phyloP scores from a whole-genome alignment of 1,140 invertebrate species.

The Augochlora pura region DNA sequence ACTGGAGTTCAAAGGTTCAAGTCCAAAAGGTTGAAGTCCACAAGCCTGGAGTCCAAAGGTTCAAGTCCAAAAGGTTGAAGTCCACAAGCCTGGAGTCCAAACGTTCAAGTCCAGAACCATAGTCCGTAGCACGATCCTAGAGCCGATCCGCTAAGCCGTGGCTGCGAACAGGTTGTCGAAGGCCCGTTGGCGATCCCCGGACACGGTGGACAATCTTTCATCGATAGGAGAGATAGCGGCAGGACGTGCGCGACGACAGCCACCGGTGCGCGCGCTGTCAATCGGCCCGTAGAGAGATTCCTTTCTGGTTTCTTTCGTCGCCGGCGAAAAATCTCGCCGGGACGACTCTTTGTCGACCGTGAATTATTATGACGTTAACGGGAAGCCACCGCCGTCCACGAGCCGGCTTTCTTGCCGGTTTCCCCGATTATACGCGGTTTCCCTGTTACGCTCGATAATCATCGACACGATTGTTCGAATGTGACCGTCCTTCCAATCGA shows the following conservation, averaged over 20 bases:
- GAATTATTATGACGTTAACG: constrained; percentile 71
- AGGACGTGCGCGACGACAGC: constrained; percentile 40
- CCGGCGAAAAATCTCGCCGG: constrained; percentile 56
- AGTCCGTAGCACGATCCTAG: too few relatives aligned
- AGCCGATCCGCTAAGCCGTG: too few relatives aligned
- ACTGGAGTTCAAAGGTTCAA: too few relatives aligned
- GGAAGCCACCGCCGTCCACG: constrained; percentile 19
- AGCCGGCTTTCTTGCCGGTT: constrained; percentile 18
- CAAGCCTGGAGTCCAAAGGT: too few relatives aligned
- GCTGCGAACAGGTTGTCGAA: constrained; percentile 73
- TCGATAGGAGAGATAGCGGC: constrained; percentile 55
- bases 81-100: too few relatives aligned
- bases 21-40: too few relatives aligned
- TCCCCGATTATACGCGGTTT: constrained; percentile 31
- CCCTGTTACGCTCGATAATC: constrained; percentile 58
- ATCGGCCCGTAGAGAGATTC: constrained; percentile 44
- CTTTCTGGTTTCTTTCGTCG: constrained; percentile 53
- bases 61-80: too few relatives aligned
- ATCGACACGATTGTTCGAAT: constrained; percentile 50
- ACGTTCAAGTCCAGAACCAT: too few relatives aligned
- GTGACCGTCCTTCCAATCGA: constrained; percentile 8
- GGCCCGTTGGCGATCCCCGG: constrained; percentile 44
- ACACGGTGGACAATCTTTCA: constrained; percentile 45
- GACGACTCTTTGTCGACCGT: constrained; percentile 60
- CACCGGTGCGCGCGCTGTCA: constrained; percentile 35